A percentile compares a stretch with the other conserved stretches of the same genome.
Evolutionary conservation across 2,888 invertebrate species (phyloP).

Genomic region (Galeruca laticollis): DNA sequence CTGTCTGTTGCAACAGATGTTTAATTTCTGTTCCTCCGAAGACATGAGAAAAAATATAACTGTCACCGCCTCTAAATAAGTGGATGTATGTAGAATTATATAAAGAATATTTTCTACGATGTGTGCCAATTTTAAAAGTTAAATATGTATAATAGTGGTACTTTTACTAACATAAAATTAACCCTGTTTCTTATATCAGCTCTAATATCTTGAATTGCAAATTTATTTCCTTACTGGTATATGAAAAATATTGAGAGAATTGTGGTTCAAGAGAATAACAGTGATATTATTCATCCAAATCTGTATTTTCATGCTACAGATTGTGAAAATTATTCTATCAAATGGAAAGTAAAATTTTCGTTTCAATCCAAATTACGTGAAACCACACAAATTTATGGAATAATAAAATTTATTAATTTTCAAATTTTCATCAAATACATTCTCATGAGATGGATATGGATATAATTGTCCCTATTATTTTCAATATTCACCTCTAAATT

Average conservation of each 20-base stretch:
- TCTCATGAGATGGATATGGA: no score
- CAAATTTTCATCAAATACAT: no score
- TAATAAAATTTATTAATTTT: no score
- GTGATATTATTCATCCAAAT: not conserved
- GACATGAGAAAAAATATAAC: no score
- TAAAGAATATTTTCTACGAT: not conserved
- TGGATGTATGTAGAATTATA: not conserved
- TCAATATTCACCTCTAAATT: no score
- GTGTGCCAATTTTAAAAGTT: conserved; percentile 7
- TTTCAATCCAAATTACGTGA: no score
- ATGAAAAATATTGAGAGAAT: not conserved
- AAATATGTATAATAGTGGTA: not conserved
- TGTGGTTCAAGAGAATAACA: conserved; percentile 10
- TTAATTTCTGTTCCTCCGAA: no score
- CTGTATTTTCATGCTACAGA: not conserved
- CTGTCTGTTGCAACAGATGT: no score
- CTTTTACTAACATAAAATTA: not conserved
- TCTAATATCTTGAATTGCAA: not conserved
- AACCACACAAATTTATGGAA: no score
- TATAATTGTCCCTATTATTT: no score
- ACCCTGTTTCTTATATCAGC: conserved; percentile 10
- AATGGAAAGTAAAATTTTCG: not conserved
- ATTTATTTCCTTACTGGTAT: conserved; percentile 3
- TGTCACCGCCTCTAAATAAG: not conserved
- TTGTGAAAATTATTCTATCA: not conserved